Evolutionary conservation across 2,888 invertebrate species (phyloP).

Genomic region (Chaetoderma sp.): DNA sequence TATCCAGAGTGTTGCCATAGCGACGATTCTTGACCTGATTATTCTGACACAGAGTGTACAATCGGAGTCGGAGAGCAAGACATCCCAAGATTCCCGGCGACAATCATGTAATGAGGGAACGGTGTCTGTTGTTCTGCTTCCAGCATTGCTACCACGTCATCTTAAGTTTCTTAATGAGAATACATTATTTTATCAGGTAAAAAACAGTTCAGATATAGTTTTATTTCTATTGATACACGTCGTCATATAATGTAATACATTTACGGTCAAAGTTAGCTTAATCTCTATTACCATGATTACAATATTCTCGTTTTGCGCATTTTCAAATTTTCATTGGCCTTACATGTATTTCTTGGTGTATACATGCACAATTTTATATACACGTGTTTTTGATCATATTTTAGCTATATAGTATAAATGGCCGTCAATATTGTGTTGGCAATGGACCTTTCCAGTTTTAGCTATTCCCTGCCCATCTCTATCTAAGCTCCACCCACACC

Average conservation of each 20-base stretch:
- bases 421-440: too few relatives aligned
- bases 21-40: constrained; percentile 81
- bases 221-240: not conserved
- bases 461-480: too few relatives aligned
- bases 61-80: constrained; percentile 41
- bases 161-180: constrained; percentile 78
- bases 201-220: not conserved
- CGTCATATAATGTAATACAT: too few relatives aligned
- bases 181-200: constrained; percentile 78
- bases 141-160: constrained; percentile 78
- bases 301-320: not conserved
- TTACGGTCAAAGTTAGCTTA: too few relatives aligned
- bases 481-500: too few relatives aligned
- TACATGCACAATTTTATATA: too few relatives aligned
- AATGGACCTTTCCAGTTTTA: too few relatives aligned
- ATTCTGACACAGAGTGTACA: constrained; percentile 73
- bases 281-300: too few relatives aligned
- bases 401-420: too few relatives aligned
- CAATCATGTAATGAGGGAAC: constrained; percentile 41
- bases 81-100: constrained; percentile 30
- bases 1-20: constrained; percentile 75
- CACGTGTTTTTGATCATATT: too few relatives aligned
- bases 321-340: not conserved
- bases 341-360: too few relatives aligned
- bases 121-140: constrained; percentile 79